Evolutionary conservation across 2,113 vertebrate species (phyloP).

Genomic region (Ochotona princeps): DNA sequence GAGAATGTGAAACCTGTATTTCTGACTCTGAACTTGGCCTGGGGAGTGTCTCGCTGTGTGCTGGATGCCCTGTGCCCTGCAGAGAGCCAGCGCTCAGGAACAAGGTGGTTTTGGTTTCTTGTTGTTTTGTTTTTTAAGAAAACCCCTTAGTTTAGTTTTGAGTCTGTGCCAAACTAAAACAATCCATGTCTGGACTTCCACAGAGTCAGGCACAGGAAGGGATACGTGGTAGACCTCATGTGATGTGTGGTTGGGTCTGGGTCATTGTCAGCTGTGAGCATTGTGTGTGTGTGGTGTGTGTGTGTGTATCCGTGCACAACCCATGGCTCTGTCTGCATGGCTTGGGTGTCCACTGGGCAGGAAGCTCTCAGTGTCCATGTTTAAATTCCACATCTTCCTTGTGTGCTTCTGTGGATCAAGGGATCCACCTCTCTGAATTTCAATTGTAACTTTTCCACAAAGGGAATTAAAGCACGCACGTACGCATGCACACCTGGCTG

Average conservation of each 20-base stretch:
- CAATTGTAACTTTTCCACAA: background rate
- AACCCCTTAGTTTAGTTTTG: no score
- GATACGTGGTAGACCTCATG: fast-evolving
- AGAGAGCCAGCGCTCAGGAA: background rate
- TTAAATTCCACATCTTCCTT: background rate
- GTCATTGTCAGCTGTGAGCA: fast-evolving
- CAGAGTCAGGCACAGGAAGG: background rate
- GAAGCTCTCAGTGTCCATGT: background rate
- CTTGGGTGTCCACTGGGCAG: fast-evolving
- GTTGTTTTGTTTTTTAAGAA: no score
- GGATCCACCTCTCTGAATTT: background rate
- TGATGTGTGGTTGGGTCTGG: background rate
- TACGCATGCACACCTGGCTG: background rate
- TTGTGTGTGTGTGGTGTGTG: fast-evolving
- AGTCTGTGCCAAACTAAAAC: background rate
- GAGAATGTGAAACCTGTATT: background rate
- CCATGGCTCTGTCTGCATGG: fast-evolving
- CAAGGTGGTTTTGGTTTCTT: no score
- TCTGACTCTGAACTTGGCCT: background rate
- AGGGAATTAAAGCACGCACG: fast-evolving
- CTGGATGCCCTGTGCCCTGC: background rate
- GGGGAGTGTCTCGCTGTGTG: background rate
- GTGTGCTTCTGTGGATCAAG: background rate
- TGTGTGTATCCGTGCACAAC: fast-evolving
- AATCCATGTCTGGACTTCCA: background rate